A percentile compares a stretch with the other conserved stretches of the same genome.
These are phyloP conservation scores for Megaceryle torquata DNA, from an alignment of 2,113 vertebrate genomes.

Conservation along the genomic window DNA sequence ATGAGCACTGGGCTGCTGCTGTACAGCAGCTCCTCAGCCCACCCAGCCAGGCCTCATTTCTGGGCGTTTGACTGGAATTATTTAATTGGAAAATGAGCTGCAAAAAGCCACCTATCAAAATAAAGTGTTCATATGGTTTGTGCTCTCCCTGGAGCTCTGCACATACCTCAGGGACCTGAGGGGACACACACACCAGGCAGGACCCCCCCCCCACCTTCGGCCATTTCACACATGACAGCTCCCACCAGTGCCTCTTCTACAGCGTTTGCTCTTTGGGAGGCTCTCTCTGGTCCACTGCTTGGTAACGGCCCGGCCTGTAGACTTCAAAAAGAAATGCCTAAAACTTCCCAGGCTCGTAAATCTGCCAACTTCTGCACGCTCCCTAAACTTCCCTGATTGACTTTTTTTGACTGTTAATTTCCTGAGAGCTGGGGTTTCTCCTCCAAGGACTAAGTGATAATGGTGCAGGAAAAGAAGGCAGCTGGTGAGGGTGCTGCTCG, in stretches of 20 bases:
- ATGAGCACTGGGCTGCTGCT: neutral
- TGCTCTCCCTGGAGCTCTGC: neutral
- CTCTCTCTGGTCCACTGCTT: neutral
- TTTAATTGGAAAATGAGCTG: neutral
- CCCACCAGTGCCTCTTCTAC: neutral
- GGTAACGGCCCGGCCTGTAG: neutral
- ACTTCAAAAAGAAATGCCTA: neutral
- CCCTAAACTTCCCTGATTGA: slow-evolving; percentile 13
- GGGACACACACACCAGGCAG: neutral
- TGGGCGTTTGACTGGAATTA: neutral
- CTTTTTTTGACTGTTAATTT: neutral
- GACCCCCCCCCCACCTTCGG: neutral
- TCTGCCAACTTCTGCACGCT: slow-evolving; percentile 3
- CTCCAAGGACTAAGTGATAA: rapidly evolving
- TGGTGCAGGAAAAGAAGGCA: neutral
- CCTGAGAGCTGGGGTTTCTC: neutral
- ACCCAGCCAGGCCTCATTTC: neutral
- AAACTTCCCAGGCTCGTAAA: slow-evolving; percentile 31
- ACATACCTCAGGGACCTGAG: rapidly evolving
- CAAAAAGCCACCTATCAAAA: neutral
- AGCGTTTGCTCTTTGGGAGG: neutral
- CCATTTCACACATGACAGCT: neutral
- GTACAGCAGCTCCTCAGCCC: neutral
- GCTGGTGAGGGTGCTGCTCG: neutral
- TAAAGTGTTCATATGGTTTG: rapidly evolving